Evolutionary conservation across 2,113 vertebrate species (phyloP), one percentile per base, ranked within the genome.

Genomic region (Ochotona princeps): DNA sequence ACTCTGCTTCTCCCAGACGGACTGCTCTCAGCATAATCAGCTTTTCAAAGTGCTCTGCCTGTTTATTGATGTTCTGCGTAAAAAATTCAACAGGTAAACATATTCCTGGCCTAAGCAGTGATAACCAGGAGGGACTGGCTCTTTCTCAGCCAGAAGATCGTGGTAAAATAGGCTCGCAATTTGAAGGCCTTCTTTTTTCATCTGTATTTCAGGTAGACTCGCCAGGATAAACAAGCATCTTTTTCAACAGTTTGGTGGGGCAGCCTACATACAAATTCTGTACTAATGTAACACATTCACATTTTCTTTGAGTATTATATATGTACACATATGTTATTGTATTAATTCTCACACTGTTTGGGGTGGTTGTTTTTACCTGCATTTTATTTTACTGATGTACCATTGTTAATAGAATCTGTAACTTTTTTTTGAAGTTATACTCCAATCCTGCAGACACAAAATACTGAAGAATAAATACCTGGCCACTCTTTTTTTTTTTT

Each of bases 61-160:
- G 47, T 26, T 84, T 84, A 81, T 70, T 83, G 91, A 94, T 89
- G 25, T 90, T n/a, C 65, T 92, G 79, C 90, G 69, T 60, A 86
- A 75, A 79, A 91, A 75, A 80, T 75, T 61, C 79, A 93, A 93
- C 70, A 87, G 92, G 83, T 83, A 87, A 75, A 92, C 61, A 90
- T 61, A 35, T 80, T 70, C 15, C 75, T 83, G 80, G 63, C 51
- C 44, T 69, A 85, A 57, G 35, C 25, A 60, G 30, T 0, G 74
- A 79, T 93, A 95, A 89, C 38, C 94, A 91, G 83, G 18, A 28
- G n/a, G 38, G 67, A 20, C 21, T 87, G 47, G 47, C 7, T 65
- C 11, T 51, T n/a, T 35, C 21, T 91, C 49, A 78, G 38, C 44
- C 44, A 88, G 74, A 44, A 67, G 57, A 78, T 82, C 78, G 78